Evolutionary conservation across 2,888 invertebrate genomes (phyloP).

Genomic region (Cerastis rubricosa): DNA sequence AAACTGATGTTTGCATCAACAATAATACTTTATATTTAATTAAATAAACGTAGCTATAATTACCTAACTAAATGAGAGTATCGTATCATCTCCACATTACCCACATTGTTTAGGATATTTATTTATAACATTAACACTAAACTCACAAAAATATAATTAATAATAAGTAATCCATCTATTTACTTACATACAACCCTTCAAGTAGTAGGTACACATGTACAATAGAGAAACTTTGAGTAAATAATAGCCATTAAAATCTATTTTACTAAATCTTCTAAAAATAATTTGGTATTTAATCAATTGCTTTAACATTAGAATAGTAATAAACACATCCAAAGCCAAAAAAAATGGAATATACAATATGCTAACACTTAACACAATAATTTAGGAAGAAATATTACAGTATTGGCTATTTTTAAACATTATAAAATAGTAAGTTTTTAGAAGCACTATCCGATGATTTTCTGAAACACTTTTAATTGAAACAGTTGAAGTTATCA

Average conservation of each 20-base stretch:
- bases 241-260: conserved; percentile 10
- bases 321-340: conserved; percentile 35
- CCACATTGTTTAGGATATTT: not conserved
- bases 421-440: conserved; percentile 37
- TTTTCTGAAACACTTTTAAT: conserved; percentile 30
- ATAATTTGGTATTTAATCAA: conserved; percentile 15
- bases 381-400: conserved; percentile 41
- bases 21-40: conserved; percentile 57
- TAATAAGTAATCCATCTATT: conserved; percentile 31
- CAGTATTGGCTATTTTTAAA: conserved; percentile 47
- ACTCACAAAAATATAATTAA: conserved; percentile 28
- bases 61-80: conserved; percentile 26
- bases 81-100: conserved; percentile 8
- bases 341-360: conserved; percentile 23
- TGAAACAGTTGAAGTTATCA: conserved; percentile 29
- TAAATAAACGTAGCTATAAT: conserved; percentile 17
- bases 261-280: conserved; percentile 17
- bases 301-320: conserved; percentile 13
- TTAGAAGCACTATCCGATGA: conserved; percentile 44
- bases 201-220: conserved; percentile 37
- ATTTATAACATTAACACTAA: conserved; percentile 19
- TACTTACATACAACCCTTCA: conserved; percentile 48
- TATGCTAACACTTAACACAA: conserved; percentile 21
- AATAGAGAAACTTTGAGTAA: conserved; percentile 11
- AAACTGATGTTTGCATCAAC: conserved; percentile 16